Evolutionary conservation across 2,797 vertebrate genomes (phyloP), one percentile per base, ranked within the genome.

Genomic region (Craterocephalus amniculus): DNA sequence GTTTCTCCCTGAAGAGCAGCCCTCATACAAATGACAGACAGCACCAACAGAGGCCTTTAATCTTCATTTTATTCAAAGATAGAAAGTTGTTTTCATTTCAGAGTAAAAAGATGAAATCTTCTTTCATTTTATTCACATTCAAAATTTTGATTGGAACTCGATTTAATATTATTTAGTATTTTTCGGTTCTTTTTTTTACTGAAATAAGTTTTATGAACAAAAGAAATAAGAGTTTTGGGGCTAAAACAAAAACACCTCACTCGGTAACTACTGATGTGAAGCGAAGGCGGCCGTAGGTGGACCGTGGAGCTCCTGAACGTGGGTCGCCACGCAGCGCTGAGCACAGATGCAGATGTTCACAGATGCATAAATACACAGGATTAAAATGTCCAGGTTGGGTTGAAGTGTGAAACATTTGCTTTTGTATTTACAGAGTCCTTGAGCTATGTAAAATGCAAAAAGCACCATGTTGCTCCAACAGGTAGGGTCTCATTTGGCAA

Each of bases 391-490:
- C 80, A 65, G 74, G 83, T 78, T 63, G 67, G 78, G 78, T 62
- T 80, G 58, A 85, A 63, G 74, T 80, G 79, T 84, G 80, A 87
- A 85, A 81, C 79, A 57, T 84, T 80, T 63, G 79, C 72, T 58
- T 55, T 88, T 74, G 74, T 92, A 89, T 94, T 90, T 87, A 90
- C 92, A 93, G 87, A 89, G 90, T 93, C 87, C 87, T 89, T 61
- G 65, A 81, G 75, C 85, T 79, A 68, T 86, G 76, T 86, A 79
- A 88, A 86, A 87, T 80, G 77, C 81, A 73, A 77, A 84, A 93
- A 93, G 89, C 92, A 90, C 87, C 90, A 65, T 84, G 81, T 86
- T 72, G 79, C 88, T 91, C 85, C 65, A 82, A 85, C 71, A 87
- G 84, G 86, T 88, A 81, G 84, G 81, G 78, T 85, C 86, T 90